A percentile compares a stretch with the other conserved stretches of the same genome.
Evolutionary conservation across 2,797 vertebrate genomes (phyloP).

Genomic region (Dryobates pubescens): DNA sequence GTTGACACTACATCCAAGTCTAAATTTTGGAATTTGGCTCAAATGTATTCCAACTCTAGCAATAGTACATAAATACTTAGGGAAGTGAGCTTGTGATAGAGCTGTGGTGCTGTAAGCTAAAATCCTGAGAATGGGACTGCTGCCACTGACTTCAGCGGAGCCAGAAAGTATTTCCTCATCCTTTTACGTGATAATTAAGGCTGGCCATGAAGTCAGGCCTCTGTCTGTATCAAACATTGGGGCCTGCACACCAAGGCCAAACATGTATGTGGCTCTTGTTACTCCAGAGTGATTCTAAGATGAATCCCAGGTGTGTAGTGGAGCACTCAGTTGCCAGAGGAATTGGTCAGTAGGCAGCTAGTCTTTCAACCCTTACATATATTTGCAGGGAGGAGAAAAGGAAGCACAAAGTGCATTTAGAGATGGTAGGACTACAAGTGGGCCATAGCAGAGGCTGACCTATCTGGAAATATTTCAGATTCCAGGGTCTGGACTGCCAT

Average conservation of each 20-base stretch:
- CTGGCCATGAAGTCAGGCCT: neutral
- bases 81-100: neutral
- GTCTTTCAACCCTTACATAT: neutral
- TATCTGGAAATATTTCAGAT: neutral
- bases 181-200: neutral
- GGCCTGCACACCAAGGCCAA: neutral
- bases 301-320: neutral
- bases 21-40: constrained; percentile 14
- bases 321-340: neutral
- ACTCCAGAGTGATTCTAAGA: neutral
- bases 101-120: neutral
- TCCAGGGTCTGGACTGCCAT: neutral
- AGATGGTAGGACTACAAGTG: neutral
- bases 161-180: constrained; percentile 28
- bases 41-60: neutral
- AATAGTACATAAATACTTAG: neutral
- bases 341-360: rapidly evolving
- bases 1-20: neutral
- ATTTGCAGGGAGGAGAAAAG: neutral
- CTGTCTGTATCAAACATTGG: neutral
- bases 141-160: constrained; percentile 2
- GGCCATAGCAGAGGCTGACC: neutral
- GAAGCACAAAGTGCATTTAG: neutral
- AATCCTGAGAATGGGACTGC: constrained; percentile 12
- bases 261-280: neutral